Evolutionary conservation across 1,140 invertebrate genomes (phyloP), one percentile per base, ranked within the genome.

Genomic region (Gerris buenoi): DNA sequence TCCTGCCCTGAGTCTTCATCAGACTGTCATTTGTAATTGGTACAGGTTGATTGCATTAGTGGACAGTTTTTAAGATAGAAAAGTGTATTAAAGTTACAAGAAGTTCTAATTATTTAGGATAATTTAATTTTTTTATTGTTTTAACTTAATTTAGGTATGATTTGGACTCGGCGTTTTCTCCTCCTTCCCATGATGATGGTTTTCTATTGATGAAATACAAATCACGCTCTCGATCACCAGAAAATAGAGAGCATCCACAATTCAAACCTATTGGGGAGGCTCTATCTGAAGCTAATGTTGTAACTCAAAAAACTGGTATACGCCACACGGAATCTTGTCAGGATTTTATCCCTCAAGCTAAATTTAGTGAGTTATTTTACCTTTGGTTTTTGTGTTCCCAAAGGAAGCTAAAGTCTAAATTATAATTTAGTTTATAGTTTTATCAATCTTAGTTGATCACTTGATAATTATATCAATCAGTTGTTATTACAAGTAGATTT

Each of bases 131-230:
- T n/a, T n/a, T n/a, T n/a, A n/a, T n/a, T n/a, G n/a, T n/a, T n/a
- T n/a, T n/a, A n/a, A n/a, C n/a, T n/a, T n/a, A n/a, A n/a, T n/a
- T n/a, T n/a, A n/a, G n/a, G 18, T 60, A 27, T 28, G 65, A 66
- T 61, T 33, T 59, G 1, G 65, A 66, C 59, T 60, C 3, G 59
- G 65, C 65, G n/a, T 66, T 66, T 66, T 66, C 65, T 27, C 65
- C 65, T 60, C 65, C 65, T 15, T 18, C 25, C 22, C 13, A 29
- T 1, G 65, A 66, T 66, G 65, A 66, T 66, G 65, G 65, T 0
- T 66, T 66, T 25, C 28, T 66, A 3, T 29, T 66, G 10, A 60
- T 66, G 18, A 23, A 27, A 22, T 66, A 60, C 26, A 66, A 60
- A 66, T 0, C 25, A 2, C 18, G 18, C 5, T 22, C 28, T 15